Percentiles rank a stretch among this genome's conserved stretches.
These are phyloP conservation scores for Notolepis coatsorum DNA, from an alignment of 2,797 vertebrate species.

Conservation along the genomic window DNA sequence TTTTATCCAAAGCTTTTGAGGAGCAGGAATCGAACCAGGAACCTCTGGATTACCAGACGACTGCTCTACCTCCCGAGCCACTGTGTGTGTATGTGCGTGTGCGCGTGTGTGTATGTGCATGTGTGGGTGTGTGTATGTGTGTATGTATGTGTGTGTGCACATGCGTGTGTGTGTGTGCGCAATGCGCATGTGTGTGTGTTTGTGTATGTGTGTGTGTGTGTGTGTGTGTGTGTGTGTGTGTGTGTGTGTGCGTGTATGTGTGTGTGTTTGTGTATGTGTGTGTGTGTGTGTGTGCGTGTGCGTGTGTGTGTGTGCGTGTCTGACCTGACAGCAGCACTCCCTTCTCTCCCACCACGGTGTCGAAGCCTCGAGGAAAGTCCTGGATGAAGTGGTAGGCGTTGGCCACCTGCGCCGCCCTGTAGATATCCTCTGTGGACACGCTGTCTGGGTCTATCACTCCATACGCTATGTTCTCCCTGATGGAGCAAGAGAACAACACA, in stretches of 20 bases:
- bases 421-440: slow-evolving; percentile 86
- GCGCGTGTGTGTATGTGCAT: too few species aligned
- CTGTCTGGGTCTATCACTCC: slow-evolving; percentile 83
- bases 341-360: slow-evolving; percentile 96
- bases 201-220: too few species aligned
- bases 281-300: neutral
- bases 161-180: too few species aligned
- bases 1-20: too few species aligned
- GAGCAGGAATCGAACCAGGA: too few species aligned
- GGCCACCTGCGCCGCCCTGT: slow-evolving; percentile 87
- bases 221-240: neutral
- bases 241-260: neutral
- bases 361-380: slow-evolving; percentile 89
- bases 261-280: too few species aligned
- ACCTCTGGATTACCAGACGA: too few species aligned
- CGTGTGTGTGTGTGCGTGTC: neutral
- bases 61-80: too few species aligned
- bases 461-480: slow-evolving; percentile 96
- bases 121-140: too few species aligned
- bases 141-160: too few species aligned
- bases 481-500: slow-evolving; percentile 94
- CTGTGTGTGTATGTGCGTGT: too few species aligned
- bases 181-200: too few species aligned
- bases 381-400: slow-evolving; percentile 91
- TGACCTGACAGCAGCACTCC: slow-evolving; percentile 95